These are phyloP conservation scores for Bungarus multicinctus DNA, from an alignment of 2,113 vertebrate genomes.

Conservation along the genomic window DNA sequence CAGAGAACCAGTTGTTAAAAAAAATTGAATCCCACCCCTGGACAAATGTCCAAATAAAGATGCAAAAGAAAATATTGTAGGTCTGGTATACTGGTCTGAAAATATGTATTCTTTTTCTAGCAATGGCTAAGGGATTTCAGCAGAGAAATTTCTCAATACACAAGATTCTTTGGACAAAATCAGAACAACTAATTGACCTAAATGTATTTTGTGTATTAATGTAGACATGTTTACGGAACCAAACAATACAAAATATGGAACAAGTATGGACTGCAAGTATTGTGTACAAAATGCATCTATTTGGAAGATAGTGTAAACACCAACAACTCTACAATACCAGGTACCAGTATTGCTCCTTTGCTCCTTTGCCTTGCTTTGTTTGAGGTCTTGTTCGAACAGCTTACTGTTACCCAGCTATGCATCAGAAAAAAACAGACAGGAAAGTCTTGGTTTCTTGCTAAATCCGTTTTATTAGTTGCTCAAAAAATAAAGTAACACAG, in stretches of 20 bases:
- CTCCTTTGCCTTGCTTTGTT: not conserved
- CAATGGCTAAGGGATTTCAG: not conserved
- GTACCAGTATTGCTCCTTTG: not conserved
- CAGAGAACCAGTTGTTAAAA: too few relatives aligned
- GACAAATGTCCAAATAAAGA: not conserved
- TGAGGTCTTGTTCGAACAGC: not conserved
- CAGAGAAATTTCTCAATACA: not conserved
- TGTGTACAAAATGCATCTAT: conserved; percentile 23
- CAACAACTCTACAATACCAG: not conserved
- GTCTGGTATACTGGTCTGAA: not conserved
- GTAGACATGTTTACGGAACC: not conserved
- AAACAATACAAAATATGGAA: not conserved
- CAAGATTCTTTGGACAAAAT: not conserved
- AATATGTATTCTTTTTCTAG: not conserved
- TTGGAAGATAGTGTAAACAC: not conserved
- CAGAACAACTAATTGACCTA: not conserved
- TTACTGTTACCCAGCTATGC: not conserved
- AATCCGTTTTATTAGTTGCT: conserved; percentile 31
- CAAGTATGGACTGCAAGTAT: not conserved
- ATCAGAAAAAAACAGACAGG: conserved; percentile 3
- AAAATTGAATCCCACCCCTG: too few relatives aligned
- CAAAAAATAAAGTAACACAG: conserved; percentile 22
- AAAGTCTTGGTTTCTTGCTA: not conserved
- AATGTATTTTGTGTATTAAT: not conserved
- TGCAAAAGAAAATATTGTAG: not conserved